A percentile compares a stretch with the other conserved stretches of the same genome.
Conservation (phyloP, 2,113 vertebrate genomes). For the Hyla sarda region DNA sequence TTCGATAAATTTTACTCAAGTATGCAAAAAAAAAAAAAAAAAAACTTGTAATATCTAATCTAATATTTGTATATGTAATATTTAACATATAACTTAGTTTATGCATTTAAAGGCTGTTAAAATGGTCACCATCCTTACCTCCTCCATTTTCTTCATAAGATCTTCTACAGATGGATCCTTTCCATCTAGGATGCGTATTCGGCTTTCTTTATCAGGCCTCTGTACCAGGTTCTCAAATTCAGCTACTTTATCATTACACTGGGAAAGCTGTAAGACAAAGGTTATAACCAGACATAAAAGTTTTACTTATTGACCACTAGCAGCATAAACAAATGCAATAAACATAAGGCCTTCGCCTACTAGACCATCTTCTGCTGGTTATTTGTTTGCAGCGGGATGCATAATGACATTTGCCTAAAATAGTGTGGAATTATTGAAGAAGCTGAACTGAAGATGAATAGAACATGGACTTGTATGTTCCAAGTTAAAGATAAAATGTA, state of each 20-base stretch:
- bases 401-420: neutral
- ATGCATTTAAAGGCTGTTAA: no score
- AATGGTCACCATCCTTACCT: slow-evolving; percentile 71
- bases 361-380: neutral
- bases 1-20: no score
- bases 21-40: no score
- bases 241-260: slow-evolving; percentile 79
- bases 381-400: neutral
- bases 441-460: no score
- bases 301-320: neutral
- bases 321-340: neutral
- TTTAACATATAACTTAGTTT: no score
- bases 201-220: slow-evolving; percentile 64
- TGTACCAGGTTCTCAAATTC: slow-evolving; percentile 71
- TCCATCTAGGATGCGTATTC: slow-evolving; percentile 74
- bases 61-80: no score
- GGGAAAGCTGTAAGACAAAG: slow-evolving; percentile 77
- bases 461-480: neutral
- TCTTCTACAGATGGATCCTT: slow-evolving; percentile 78
- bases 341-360: neutral
- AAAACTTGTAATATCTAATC: no score
- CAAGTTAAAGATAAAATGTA: neutral
- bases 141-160: slow-evolving; percentile 81
- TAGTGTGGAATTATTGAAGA: neutral
- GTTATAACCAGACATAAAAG: neutral